phyloP scores from a whole-genome alignment of 2,797 vertebrate genomes.

The Holocentrus rufus region DNA sequence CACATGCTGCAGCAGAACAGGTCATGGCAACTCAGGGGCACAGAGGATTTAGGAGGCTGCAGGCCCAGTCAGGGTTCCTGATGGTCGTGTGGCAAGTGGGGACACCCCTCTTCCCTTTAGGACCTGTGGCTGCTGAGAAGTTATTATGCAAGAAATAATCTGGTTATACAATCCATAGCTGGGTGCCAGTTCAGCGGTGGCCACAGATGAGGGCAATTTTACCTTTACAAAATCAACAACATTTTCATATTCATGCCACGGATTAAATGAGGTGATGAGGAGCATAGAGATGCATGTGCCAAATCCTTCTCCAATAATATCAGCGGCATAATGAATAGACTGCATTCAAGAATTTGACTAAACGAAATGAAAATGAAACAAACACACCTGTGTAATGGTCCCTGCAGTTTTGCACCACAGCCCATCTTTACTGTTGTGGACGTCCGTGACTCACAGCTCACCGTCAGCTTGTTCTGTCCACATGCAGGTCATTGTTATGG shows the following conservation, averaged over 20 bases:
- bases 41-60: conserved; percentile 50
- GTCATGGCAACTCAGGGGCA: conserved; percentile 23
- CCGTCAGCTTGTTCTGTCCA: conserved; percentile 38
- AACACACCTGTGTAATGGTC: conserved; percentile 10
- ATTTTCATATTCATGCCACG: conserved; percentile 14
- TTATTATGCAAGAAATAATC: conserved; percentile 72
- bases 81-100: conserved; percentile 31
- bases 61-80: conserved; percentile 34
- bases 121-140: conserved; percentile 19
- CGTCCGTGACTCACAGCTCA: conserved; percentile 34
- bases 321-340: neutral
- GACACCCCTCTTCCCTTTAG: conserved; percentile 29
- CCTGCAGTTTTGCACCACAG: conserved; percentile 17
- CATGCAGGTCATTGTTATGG: conserved; percentile 36
- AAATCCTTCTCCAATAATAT: neutral
- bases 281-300: neutral
- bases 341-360: conserved; percentile 21
- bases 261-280: conserved; percentile 6
- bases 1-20: conserved; percentile 44
- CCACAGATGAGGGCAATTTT: conserved; percentile 32
- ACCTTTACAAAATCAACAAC: conserved; percentile 23
- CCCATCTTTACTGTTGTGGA: conserved; percentile 18
- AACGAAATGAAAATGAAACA: conserved; percentile 5
- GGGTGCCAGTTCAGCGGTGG: conserved; percentile 22
- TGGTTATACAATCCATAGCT: conserved; percentile 62